Base-by-base conservation (phyloP, 2,888 invertebrate species). In the Parelbella ahira region DNA sequence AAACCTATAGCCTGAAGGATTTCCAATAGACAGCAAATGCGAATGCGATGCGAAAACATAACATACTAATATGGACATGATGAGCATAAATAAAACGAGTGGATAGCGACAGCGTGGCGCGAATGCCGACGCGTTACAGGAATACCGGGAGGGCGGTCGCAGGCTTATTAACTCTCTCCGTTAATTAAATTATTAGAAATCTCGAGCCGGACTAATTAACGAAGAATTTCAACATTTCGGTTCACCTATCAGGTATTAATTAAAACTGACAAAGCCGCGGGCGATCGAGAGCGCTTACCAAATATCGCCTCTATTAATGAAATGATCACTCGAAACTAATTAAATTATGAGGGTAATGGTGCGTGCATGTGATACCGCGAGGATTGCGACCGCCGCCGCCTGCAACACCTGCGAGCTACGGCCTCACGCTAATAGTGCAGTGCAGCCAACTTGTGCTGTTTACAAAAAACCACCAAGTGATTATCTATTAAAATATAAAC, bases 181-280 rank as follows among this genome's bases (percentile, higher is more conserved):
- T 80, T 83, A 83, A 84, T 84, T 83, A 86, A 84, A 87, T 87
- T 84, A 86, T 86, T 86, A 87, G 86, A 86, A 84, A 82, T 83
- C 86, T 83, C 82, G 68, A 70, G 63, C 72, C 62, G 70, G 74
- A 74, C 86, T 86, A 87, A 87, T 87, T 86, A 86, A 82, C 67
- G 76, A 86, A 86, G 86, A 84, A 87, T 87, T 84, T 70, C 80
- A 80, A 84, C 82, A 84, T 84, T 84, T 82, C 79, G 77, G 76
- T 76, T 75, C 80, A 83, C 84, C 81, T 86, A 86, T 83, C 74
- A 69, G 64, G 71, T 62, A 76, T 81, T 86, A 86, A 87, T 87
- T 87, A 87, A 87, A 86, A 86, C 83, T 82, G 86, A 84, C 84
- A 86, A 82, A 83, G 84, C 83, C 79, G 66, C 73, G 65, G 63